phyloP scores from a whole-genome alignment of 2,113 vertebrate species.

The Microcebus tavaratra region DNA sequence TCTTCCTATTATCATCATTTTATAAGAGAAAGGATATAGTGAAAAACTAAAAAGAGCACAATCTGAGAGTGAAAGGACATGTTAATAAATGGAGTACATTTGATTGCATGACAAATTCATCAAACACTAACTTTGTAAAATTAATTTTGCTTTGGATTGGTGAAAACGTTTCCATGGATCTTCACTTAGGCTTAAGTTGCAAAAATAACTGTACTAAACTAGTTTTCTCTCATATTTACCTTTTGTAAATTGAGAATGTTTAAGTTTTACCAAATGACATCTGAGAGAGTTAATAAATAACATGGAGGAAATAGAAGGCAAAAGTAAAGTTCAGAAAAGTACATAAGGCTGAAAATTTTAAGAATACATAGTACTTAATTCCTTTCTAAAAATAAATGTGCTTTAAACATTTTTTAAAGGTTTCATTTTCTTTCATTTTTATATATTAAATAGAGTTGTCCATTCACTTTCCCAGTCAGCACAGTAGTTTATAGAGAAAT shows the following conservation, averaged over 20 bases:
- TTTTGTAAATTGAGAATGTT: background rate
- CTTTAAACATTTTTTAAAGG: background rate
- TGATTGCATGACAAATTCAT: background rate
- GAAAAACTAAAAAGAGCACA: background rate
- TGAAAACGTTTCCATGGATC: background rate
- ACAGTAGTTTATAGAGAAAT: background rate
- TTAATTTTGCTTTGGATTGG: background rate
- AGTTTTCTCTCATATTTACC: background rate
- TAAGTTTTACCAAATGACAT: background rate
- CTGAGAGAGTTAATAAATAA: background rate
- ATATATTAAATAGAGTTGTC: background rate
- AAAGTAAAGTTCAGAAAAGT: background rate
- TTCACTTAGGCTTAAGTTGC: background rate
- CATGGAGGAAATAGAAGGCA: background rate
- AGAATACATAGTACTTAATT: background rate
- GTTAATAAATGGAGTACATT: background rate
- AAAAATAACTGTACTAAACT: background rate
- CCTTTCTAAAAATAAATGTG: background rate
- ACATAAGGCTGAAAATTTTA: background rate
- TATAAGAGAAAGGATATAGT: background rate
- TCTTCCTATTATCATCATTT: background rate
- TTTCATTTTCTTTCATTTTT: constrained; percentile 4
- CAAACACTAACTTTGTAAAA: background rate
- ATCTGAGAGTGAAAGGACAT: background rate
- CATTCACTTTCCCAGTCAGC: background rate